A percentile compares a stretch with the other conserved stretches of the same genome.
These are phyloP conservation scores for Alectoris magna DNA, from an alignment of 2,797 vertebrate genomes.

Conservation along the genomic window DNA sequence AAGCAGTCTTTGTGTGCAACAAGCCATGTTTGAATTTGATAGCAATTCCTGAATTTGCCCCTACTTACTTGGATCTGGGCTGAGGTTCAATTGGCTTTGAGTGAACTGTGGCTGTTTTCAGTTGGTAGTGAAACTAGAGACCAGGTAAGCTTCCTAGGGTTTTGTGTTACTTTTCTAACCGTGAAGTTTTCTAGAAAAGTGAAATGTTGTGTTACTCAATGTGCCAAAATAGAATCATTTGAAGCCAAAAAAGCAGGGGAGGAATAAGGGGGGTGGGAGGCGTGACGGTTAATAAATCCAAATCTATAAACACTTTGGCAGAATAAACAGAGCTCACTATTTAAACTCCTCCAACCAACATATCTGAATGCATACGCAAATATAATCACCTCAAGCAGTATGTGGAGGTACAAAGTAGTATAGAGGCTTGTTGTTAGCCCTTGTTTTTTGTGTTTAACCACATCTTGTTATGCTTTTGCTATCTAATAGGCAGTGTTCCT, in stretches of 20 bases:
- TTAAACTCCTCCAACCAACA: conserved; percentile 26
- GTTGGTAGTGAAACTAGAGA: conserved; percentile 39
- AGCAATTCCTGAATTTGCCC: not conserved
- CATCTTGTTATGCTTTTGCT: not conserved
- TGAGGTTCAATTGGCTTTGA: conserved; percentile 42
- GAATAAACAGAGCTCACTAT: not conserved
- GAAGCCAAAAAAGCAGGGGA: not conserved
- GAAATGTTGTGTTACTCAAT: conserved; percentile 20
- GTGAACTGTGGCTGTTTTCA: not conserved
- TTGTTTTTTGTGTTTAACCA: not conserved
- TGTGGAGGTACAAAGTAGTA: not conserved
- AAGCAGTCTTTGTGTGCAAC: not conserved
- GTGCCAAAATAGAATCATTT: conserved; percentile 27
- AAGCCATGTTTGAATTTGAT: not conserved
- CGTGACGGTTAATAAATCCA: conserved; percentile 34
- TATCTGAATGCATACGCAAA: conserved; percentile 13
- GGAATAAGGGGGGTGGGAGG: not conserved
- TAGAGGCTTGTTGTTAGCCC: not conserved
- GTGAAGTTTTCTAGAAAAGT: conserved; percentile 5
- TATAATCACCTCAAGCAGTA: conserved; percentile 25
- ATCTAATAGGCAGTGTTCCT: conserved; percentile 19
- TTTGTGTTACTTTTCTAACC: conserved; percentile 30
- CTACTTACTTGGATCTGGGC: conserved; percentile 15
- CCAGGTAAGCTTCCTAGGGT: conserved; percentile 50
- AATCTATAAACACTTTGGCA: conserved; percentile 37